Conservation (phyloP, 2,888 invertebrate species). For the Hedychridium roseum region DNA sequence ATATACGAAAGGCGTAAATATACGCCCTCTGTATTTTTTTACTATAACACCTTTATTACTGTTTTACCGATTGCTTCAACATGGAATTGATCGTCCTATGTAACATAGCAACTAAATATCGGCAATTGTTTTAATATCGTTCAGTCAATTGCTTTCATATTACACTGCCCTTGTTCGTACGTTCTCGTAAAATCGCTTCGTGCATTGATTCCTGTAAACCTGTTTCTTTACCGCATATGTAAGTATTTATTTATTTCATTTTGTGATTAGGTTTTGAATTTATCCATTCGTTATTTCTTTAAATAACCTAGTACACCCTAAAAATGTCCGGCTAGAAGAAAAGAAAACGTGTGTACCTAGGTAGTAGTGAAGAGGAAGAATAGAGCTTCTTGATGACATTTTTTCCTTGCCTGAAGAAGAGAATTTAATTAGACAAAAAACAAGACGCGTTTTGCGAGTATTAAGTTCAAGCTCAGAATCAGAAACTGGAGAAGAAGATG, state of each 20-base stretch:
- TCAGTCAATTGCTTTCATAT: slow-evolving; percentile 6
- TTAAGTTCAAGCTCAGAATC: slow-evolving; percentile 10
- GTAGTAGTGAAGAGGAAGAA: slow-evolving; percentile 14
- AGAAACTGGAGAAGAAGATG: slow-evolving; percentile 16
- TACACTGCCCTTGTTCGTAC: slow-evolving; percentile 12
- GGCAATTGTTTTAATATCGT: slow-evolving; percentile 5
- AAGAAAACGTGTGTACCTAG: slow-evolving; percentile 12
- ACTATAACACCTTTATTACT: slow-evolving; percentile 3
- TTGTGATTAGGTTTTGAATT: slow-evolving; percentile 13
- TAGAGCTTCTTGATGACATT: slow-evolving; percentile 9
- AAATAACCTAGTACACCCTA: slow-evolving; percentile 14
- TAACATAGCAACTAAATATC: slow-evolving; percentile 7
- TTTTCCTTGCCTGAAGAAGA: slow-evolving; percentile 17
- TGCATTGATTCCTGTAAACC: slow-evolving; percentile 15
- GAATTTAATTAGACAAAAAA: slow-evolving; percentile 11
- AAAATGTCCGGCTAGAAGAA: slow-evolving; percentile 16
- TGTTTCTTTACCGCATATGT: slow-evolving; percentile 14
- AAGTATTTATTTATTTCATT: slow-evolving; percentile 15
- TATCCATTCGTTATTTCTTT: slow-evolving; percentile 13
- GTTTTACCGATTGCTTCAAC: slow-evolving; percentile 2
- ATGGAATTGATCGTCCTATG: slow-evolving; percentile 6
- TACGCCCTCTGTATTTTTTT: slow-evolving; percentile 2
- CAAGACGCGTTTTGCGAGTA: slow-evolving; percentile 8
- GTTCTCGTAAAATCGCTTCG: slow-evolving; percentile 14
- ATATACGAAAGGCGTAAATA: background rate